Evolutionary conservation across 1,140 invertebrate species (phyloP).

Genomic region (Aphelenchoides avenae): DNA sequence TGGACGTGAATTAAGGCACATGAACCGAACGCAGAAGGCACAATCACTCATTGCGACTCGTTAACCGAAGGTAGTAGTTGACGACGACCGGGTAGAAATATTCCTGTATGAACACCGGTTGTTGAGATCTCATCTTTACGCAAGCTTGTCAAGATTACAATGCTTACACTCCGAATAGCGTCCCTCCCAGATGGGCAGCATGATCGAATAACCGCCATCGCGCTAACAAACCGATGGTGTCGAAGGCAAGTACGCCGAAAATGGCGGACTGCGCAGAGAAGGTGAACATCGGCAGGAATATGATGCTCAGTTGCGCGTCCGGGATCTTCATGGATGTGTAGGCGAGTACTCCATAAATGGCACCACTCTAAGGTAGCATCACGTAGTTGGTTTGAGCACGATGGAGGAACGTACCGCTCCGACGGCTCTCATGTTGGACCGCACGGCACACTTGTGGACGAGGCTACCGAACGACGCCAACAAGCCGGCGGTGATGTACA

Average conservation of each 20-base stretch:
- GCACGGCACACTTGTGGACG: constrained; percentile 70
- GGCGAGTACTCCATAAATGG: constrained; percentile 80
- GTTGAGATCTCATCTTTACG: too few species aligned
- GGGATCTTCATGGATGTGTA: constrained; percentile 81
- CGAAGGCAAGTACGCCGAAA: constrained; percentile 72
- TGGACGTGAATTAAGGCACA: too few species aligned
- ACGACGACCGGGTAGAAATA: too few species aligned
- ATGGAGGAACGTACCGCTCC: constrained; percentile 72
- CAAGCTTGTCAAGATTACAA: constrained; percentile 1
- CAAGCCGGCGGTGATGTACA: constrained; percentile 79
- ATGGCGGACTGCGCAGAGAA: constrained; percentile 79
- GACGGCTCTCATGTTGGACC: constrained; percentile 71
- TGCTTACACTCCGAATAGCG: constrained; percentile 70
- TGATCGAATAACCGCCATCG: constrained; percentile 92
- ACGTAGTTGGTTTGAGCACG: neutral
- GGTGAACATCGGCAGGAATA: constrained; percentile 79
- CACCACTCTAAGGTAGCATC: constrained; percentile 73
- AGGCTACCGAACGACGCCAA: constrained; percentile 80
- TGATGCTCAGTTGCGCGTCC: constrained; percentile 76
- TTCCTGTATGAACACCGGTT: too few species aligned
- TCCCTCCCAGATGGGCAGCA: constrained; percentile 92
- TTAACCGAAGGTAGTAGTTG: too few species aligned
- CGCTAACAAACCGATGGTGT: constrained; percentile 76
- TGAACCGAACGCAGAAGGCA: too few species aligned
- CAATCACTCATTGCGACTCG: too few species aligned